Evolutionary conservation across 2,113 vertebrate species (phyloP), one percentile per base, ranked within the genome.

Genomic region (Cynopterus brachyotis): DNA sequence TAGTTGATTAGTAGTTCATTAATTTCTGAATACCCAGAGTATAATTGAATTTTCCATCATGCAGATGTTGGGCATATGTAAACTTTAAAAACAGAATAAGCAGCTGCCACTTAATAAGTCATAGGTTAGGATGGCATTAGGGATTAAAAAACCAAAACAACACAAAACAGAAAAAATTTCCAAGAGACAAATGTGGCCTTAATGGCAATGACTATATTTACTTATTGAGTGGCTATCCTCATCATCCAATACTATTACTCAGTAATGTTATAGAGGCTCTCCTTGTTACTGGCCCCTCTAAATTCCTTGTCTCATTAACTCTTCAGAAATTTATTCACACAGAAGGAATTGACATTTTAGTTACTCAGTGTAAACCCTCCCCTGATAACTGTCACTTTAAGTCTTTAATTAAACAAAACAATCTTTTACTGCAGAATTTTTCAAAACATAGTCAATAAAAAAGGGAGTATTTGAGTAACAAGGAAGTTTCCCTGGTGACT

Each of bases 351-450:
- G 80, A 87, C 90, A 82, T 81, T 87, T 90, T 95, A 82, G 85
- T 92, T 84, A 30, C 47, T 96, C 76, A 55, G 26, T 75, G 26
- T 93, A 91, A 96, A 50, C 57, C 10, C 15, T 96, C 95, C 89
- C 89, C 96, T 9, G 86, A 96, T 94, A 91, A 57, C 81, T 98
- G 94, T 95, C 96, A 93, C 85, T 91, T 93, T 96, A 96, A 97
- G 89, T 30, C 62, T 85, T 98, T 96, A 97, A 97, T 97, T 97
- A 98, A 96, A 91, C 67, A 96, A 73, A 95, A 78, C 45, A 96
- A 86, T 66, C 60, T 97, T 96, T 93, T 79, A 86, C 62, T 89
- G 92, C 86, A 97, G 66, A 57, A 89, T 53, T 96, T 79, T 93
- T 42, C 24, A 42, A 94, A 96, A 91, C 0, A 32, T 87, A 87